These are phyloP conservation scores for Drosophila helvetica DNA, from an alignment of 2,888 invertebrate genomes.

Conservation along the genomic window DNA sequence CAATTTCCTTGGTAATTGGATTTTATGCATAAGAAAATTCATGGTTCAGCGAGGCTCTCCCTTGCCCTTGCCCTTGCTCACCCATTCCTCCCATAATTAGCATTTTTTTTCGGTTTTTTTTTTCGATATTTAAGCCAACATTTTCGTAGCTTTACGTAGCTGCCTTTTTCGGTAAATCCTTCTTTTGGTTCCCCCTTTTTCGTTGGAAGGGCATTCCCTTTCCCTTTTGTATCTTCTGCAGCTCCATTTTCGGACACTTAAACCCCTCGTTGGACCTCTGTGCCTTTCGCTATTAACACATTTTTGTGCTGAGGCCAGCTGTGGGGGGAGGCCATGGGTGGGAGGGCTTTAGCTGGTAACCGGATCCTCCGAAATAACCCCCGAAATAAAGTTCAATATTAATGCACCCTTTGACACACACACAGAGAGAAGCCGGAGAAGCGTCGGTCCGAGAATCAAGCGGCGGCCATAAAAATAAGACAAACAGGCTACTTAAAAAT, in stretches of 20 bases:
- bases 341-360: conserved; percentile 36
- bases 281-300: conserved; percentile 56
- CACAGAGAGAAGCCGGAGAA: conserved; percentile 3
- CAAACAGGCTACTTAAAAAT: conserved; percentile 72
- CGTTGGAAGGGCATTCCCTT: background rate
- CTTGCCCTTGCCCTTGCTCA: too few relatives aligned
- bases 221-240: background rate
- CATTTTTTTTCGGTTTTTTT: background rate
- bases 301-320: conserved; percentile 37
- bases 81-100: background rate
- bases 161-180: background rate
- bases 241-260: background rate
- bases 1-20: background rate
- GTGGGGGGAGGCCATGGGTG: conserved; percentile 20
- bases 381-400: conserved; percentile 73
- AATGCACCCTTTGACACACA: conserved; percentile 75
- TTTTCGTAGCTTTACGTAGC: background rate
- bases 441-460: conserved; percentile 41
- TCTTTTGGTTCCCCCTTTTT: background rate
- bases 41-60: background rate
- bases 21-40: conserved; percentile 1
- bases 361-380: conserved; percentile 56
- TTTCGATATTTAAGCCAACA: background rate
- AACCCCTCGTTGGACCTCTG: background rate
- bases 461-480: conserved; percentile 69